Conservation (phyloP, 2,113 vertebrate species). For the Numida meleagris region DNA sequence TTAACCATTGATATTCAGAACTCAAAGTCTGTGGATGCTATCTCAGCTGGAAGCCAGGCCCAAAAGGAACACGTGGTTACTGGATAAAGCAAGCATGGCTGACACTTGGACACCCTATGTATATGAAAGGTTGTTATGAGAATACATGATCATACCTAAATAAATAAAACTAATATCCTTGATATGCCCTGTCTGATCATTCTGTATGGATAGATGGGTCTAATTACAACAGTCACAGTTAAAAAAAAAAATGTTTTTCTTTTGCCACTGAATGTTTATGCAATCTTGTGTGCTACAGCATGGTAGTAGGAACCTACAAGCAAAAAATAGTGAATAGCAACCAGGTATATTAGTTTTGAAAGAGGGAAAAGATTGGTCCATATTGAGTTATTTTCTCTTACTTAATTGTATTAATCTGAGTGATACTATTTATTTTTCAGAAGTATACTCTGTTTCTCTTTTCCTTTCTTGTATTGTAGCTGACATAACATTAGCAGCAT, state of each 20-base stretch:
- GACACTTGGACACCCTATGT: fast-evolving
- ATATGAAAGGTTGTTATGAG: neutral
- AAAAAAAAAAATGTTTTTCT: neutral
- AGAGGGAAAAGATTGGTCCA: neutral
- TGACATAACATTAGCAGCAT: neutral
- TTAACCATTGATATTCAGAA: neutral
- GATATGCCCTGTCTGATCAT: neutral
- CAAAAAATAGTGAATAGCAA: neutral
- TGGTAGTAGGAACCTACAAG: neutral
- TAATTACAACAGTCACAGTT: neutral
- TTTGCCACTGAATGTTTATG: fast-evolving
- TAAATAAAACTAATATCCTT: neutral
- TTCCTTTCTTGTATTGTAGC: neutral
- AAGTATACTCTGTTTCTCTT: neutral
- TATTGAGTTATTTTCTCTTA: neutral
- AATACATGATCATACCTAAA: neutral
- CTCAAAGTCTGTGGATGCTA: neutral
- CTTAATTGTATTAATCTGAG: neutral
- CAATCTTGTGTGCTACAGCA: neutral
- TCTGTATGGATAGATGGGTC: neutral
- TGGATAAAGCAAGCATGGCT: neutral
- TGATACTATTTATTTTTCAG: neutral
- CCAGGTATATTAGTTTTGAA: neutral
- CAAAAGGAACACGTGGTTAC: neutral
- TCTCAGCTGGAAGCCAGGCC: neutral